Evolutionary conservation across 2,888 invertebrate genomes (phyloP), one percentile per base, ranked within the genome.

Genomic region (Sarcophaga variegata): DNA sequence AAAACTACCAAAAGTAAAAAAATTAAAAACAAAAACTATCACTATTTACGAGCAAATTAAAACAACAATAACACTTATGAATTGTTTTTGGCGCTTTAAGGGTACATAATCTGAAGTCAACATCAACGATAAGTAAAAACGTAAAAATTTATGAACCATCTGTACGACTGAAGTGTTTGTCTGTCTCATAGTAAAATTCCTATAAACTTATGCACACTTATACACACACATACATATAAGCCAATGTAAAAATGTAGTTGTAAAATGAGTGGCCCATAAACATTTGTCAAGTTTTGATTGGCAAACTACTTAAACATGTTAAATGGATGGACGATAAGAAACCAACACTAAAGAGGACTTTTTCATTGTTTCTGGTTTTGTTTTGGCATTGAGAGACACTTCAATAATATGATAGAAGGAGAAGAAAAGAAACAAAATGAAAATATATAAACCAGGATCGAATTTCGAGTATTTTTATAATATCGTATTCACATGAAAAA

Each of bases 201-300:
- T 14, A 60, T 75, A 64, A 49, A 69, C 20, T 45, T 37, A 47
- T 22, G 5, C 37, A 72, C 54, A 70, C 20, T 37, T 6, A 25
- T 4, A 37, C 20, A 37, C 4, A 12, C 12, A n/a, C n/a, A 64
- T 20, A 60, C 12, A 14, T 72, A 20, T 62, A 22, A 20, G 4
- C 2, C 2, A 25, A 27, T 2, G 37, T 66, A 66, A 14, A 14
- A 27, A 72, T 37, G 37, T 37, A 10, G 37, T 37, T 37, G 37
- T 37, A 37, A 71, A 82, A 76, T 77, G 64, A 71, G 64, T 47
- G 71, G 60, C 47, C 37, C 82, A 77, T 71, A 82, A 82, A 82
- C 70, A 76, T 82, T 82, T 77, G 76, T 77, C 77, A 77, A 71
- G 77, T 77, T 77, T 70, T 82, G 82, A 82, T 77, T 82, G 82